Evolutionary conservation across 2,113 vertebrate genomes (phyloP), one percentile per base, ranked within the genome.

Genomic region (Plestiodon gilberti): DNA sequence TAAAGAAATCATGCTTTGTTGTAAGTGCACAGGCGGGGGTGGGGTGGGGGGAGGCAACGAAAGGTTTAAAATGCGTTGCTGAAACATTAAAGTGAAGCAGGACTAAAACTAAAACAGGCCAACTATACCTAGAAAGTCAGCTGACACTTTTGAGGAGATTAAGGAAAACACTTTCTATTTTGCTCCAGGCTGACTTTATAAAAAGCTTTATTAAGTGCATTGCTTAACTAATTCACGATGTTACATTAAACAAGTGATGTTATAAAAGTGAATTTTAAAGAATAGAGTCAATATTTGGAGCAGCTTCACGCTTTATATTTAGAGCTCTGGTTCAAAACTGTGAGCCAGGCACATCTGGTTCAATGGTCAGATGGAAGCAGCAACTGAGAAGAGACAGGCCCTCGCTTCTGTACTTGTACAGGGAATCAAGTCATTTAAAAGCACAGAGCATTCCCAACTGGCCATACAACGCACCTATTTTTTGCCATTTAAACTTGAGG

Each of bases 341-440:
- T 75, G 38, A 84, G n/a, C 18, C 13, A 22, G 13, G 4, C 23
- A 82, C n/a, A n/a, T n/a, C n/a, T n/a, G n/a, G n/a, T 33, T 69
- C 14, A 69, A 70, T 70, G 33, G 69, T 33, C 33, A 23, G 55
- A 17, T 71, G 2, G 35, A 35, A 77, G 20, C 20, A 76, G 40
- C n/a, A 78, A 78, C n/a, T 55, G 62, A 67, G 28, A 30, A 43
- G n/a, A 28, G 59, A 33, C 9, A 30, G 48, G 43, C 17, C 35
- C 43, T 20, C 18, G 33, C 6, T 57, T 82, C 9, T 28, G 62
- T 4, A 30, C 75, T 83, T 83, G 61, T 64, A 57, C 17, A 30
- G 9, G 28, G 75, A 75, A 83, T 69, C 33, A 20, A 78, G 17
- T 11, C 52, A 86, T 86, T 86, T 59, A 61, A 79, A 70, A 73